Base-by-base conservation (phyloP, 2,888 invertebrate genomes). In the Andrena flavipes region DNA sequence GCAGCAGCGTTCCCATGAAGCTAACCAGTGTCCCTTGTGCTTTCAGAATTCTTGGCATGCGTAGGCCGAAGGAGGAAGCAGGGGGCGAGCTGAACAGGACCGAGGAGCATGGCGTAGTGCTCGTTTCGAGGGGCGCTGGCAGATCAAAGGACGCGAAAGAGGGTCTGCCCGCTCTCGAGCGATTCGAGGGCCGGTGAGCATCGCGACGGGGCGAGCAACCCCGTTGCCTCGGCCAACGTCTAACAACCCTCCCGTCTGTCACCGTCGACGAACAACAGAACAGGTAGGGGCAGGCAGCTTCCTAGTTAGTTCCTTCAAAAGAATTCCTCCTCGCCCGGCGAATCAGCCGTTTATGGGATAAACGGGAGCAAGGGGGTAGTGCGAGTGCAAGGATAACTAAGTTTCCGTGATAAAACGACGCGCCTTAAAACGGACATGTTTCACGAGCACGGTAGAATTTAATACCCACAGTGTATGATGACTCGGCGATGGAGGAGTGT, bases 191-290 rank as follows among this genome's bases (percentile, higher is more conserved):
- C 88, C 92, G 92, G 93, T 93, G 93, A 94, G 92, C 93, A 91
- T 91, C 91, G 91, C 91, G 90, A 92, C 92, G 93, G 92, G 92
- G 91, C 92, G 91, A 92, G 89, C 90, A 91, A 90, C 91, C 90
- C 91, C 92, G 91, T 91, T 92, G 91, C 89, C 90, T 89, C 90
- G 91, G 90, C 88, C 92, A 91, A 89, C 91, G 90, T 89, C 91
- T 88, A 93, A 89, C 91, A 89, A 91, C 90, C 90, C 91, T 93
- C 90, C 89, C 89, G 90, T 92, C 92, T 91, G 90, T 90, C 90
- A 90, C 90, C 90, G 93, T 91, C 92, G 91, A 92, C 91, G 91
- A 93, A 93, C 92, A 93, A 89, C 93, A 93, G 92, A 94, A 93
- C 93, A 93, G 94, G 94, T 94, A 81, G 54, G 51, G 65, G 48